phyloP scores from a whole-genome alignment of 1,140 invertebrate species.

The Diorhabda carinulata region DNA sequence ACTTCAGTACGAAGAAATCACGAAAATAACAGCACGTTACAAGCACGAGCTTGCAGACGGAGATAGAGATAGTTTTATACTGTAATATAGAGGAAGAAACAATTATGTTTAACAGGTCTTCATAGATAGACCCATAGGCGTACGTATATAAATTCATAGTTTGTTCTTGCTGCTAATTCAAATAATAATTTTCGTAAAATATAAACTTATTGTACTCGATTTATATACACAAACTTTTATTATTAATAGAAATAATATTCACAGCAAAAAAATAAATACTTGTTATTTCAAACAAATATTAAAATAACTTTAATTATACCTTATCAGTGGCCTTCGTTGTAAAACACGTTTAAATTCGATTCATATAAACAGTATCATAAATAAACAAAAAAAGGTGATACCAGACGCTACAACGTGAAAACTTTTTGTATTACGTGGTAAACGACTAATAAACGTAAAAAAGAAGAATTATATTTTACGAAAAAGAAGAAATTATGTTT shows the following conservation, averaged over 20 bases:
- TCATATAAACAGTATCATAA: too few species aligned
- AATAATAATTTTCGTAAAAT: too few species aligned
- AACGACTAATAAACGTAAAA: too few species aligned
- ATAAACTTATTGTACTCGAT: too few species aligned
- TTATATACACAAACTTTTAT: neutral
- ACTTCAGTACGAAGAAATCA: constrained; percentile 7
- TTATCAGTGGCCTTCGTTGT: too few species aligned
- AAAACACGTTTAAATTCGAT: too few species aligned
- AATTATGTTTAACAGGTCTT: constrained; percentile 21
- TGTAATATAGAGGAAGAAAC: constrained; percentile 13
- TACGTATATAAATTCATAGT: neutral
- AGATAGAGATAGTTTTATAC: constrained; percentile 10
- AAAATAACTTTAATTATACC: neutral
- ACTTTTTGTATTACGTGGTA: too few species aligned
- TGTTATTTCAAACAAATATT: neutral
- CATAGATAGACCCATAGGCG: constrained; percentile 15
- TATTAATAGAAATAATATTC: neutral
- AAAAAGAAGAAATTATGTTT: too few species aligned
- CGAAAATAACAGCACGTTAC: constrained; percentile 25
- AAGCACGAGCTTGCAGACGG: constrained; percentile 26
- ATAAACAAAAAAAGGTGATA: too few species aligned
- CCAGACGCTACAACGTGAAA: too few species aligned
- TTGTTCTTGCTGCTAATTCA: too few species aligned
- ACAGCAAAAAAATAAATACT: neutral
- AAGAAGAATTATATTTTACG: too few species aligned